Evolutionary conservation across 2,113 vertebrate species (phyloP).

Genomic region (Vimba vimba): DNA sequence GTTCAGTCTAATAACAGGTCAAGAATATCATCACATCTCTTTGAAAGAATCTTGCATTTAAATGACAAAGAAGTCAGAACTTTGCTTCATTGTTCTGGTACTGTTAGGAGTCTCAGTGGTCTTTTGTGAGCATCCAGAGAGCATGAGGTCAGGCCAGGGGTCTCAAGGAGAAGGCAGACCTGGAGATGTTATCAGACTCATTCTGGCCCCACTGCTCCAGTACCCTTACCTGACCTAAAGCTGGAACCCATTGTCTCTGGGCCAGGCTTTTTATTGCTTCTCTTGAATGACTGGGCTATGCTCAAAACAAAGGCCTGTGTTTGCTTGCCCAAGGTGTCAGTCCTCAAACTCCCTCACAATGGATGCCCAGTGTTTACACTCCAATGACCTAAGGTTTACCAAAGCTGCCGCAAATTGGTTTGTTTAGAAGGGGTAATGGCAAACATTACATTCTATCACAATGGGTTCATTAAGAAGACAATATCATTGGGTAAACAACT

Average conservation of each 20-base stretch:
- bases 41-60: background rate
- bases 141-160: conserved; percentile 25
- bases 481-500: conserved; percentile 41
- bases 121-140: conserved; percentile 10
- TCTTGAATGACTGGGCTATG: conserved; percentile 43
- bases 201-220: conserved; percentile 6
- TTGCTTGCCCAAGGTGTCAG: conserved; percentile 52
- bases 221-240: conserved; percentile 32
- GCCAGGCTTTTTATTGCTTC: conserved; percentile 38
- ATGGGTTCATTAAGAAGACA: conserved; percentile 44
- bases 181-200: conserved; percentile 51
- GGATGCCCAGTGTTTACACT: conserved; percentile 40
- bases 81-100: background rate
- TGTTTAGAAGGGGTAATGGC: conserved; percentile 46
- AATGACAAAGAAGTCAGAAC: background rate
- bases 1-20: background rate
- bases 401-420: conserved; percentile 33
- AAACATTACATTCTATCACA: conserved; percentile 35
- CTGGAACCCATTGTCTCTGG: conserved; percentile 37
- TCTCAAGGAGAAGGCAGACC: conserved; percentile 34
- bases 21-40: background rate
- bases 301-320: conserved; percentile 53
- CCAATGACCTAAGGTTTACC: background rate
- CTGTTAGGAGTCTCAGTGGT: background rate
- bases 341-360: conserved; percentile 45